Evolutionary conservation across 1,140 invertebrate species (phyloP).

Genomic region (Acromyrmex heyeri): DNA sequence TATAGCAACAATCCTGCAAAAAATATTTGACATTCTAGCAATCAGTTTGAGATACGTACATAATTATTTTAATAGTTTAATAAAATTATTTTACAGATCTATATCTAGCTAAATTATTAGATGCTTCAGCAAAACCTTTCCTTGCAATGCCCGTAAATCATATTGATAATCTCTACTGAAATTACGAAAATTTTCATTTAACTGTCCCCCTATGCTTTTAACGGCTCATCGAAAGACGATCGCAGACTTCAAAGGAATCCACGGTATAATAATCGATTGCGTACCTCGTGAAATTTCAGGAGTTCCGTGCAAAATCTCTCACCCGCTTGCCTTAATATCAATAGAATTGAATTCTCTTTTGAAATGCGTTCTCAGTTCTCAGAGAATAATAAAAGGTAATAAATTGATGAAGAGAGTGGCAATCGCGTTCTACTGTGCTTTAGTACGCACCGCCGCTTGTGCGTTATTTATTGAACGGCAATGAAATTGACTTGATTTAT

Average conservation of each 20-base stretch:
- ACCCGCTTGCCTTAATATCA: constrained; percentile 65
- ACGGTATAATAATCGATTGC: constrained; percentile 47
- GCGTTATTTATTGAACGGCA: constrained; percentile 48
- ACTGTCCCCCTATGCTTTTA: constrained; percentile 10
- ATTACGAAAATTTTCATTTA: constrained; percentile 25
- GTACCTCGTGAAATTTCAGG: constrained; percentile 58
- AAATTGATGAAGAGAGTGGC: constrained; percentile 40
- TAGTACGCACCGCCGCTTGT: not conserved
- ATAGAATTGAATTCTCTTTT: constrained; percentile 58
- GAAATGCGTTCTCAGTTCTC: constrained; percentile 19
- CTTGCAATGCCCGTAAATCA: not conserved
- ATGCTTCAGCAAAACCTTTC: too few species aligned
- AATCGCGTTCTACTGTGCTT: constrained; percentile 6
- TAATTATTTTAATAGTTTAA: too few species aligned
- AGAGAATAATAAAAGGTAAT: constrained; percentile 61
- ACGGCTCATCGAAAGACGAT: constrained; percentile 18
- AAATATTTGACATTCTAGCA: too few species aligned
- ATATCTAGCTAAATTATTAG: too few species aligned
- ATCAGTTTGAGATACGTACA: too few species aligned
- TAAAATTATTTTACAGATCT: too few species aligned
- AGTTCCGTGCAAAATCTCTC: constrained; percentile 41
- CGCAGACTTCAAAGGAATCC: constrained; percentile 63
- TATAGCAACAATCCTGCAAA: too few species aligned
- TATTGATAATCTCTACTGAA: constrained; percentile 20
- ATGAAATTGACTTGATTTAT: constrained; percentile 58